Conservation (phyloP, 2,888 invertebrate genomes). For the Arge pagana region DNA sequence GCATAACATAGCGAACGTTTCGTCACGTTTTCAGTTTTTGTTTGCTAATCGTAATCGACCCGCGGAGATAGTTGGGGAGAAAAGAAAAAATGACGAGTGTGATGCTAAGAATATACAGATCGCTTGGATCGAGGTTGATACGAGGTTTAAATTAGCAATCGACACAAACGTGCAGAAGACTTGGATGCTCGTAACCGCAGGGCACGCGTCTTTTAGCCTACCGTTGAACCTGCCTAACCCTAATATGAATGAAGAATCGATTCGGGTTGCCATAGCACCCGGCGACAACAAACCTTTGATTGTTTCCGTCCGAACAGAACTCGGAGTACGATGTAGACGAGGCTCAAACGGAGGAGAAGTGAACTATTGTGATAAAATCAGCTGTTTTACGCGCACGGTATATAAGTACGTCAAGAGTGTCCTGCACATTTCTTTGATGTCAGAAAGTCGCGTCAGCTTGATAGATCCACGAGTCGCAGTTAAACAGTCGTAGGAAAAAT, state of each 20-base stretch:
- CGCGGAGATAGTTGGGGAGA: too few relatives aligned
- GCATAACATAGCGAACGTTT: too few relatives aligned
- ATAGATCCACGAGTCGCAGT: too few relatives aligned
- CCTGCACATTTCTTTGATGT: too few relatives aligned
- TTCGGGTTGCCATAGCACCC: slow-evolving; percentile 20
- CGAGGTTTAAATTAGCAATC: slow-evolving; percentile 8
- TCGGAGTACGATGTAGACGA: neutral
- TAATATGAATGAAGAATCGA: slow-evolving; percentile 24
- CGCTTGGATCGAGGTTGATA: neutral
- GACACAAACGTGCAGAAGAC: neutral
- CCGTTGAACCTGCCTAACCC: slow-evolving; percentile 10
- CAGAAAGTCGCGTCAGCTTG: too few relatives aligned
- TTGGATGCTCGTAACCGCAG: neutral
- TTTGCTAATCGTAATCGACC: too few relatives aligned
- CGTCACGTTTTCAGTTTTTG: too few relatives aligned
- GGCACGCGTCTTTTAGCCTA: neutral
- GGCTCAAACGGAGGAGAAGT: neutral
- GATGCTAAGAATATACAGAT: slow-evolving; percentile 4
- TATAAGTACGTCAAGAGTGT: too few relatives aligned
- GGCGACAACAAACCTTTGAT: slow-evolving; percentile 24
- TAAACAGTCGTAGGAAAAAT: too few relatives aligned
- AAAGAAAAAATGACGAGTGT: slow-evolving; percentile 8
- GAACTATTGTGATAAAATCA: too few relatives aligned
- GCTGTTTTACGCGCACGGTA: too few relatives aligned
- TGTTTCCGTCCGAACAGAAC: neutral